Conservation (phyloP, 2,113 vertebrate species). For the Podarcis raffonei region DNA sequence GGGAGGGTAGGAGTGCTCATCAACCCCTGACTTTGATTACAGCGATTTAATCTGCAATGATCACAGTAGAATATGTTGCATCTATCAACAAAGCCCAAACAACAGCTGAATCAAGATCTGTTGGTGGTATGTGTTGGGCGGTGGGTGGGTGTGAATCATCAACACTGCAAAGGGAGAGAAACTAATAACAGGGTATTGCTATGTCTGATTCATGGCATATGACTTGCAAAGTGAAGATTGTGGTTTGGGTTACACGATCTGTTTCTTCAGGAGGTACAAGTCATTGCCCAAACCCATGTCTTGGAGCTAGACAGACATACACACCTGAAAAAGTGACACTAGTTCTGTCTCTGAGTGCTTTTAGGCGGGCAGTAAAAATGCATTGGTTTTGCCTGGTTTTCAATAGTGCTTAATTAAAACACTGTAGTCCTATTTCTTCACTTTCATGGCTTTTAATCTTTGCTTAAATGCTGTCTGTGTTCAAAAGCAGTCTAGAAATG, state of each 20-base stretch:
- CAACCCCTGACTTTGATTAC: background rate
- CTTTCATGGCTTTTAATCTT: background rate
- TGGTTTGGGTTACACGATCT: background rate
- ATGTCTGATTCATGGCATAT: background rate
- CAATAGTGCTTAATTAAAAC: background rate
- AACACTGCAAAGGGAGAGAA: background rate
- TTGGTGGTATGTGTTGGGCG: background rate
- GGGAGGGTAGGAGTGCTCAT: background rate
- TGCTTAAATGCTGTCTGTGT: background rate
- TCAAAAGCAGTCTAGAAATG: background rate
- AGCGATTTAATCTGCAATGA: background rate
- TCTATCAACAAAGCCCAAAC: background rate
- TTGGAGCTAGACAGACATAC: too few relatives aligned
- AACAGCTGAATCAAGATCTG: background rate
- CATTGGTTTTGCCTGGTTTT: too few relatives aligned
- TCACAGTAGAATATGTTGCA: background rate
- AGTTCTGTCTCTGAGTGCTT: too few relatives aligned
- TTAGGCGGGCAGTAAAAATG: too few relatives aligned
- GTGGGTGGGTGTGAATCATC: constrained; percentile 20
- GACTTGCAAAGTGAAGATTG: background rate
- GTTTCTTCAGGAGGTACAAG: background rate
- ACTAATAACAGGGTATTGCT: background rate
- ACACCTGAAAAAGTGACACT: too few relatives aligned
- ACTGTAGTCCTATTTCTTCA: background rate
- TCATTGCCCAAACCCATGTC: background rate